These are phyloP conservation scores for Drosophila conformis DNA, from an alignment of 2,888 invertebrate species.

Conservation along the genomic window DNA sequence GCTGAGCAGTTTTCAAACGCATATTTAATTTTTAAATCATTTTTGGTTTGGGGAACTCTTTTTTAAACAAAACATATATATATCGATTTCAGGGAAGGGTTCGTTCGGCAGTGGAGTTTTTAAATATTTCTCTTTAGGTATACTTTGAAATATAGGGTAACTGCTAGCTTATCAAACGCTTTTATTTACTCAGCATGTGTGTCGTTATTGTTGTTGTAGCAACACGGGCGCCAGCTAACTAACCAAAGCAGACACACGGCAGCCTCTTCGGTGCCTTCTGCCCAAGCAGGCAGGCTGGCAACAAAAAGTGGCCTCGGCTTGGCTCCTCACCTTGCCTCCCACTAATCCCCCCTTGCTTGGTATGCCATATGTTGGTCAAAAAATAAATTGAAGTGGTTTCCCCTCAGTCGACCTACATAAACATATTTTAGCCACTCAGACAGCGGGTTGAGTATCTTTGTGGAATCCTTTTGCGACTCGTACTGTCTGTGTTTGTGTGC, in stretches of 20 bases:
- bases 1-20: too few species aligned
- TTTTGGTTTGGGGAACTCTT: too few species aligned
- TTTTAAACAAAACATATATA: too few species aligned
- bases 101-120: too few species aligned
- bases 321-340: background rate
- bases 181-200: conserved; percentile 33
- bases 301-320: conserved; percentile 2
- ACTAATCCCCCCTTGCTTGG: background rate
- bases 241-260: conserved; percentile 53
- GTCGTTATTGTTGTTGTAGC: conserved; percentile 17
- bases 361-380: conserved; percentile 77
- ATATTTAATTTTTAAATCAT: too few species aligned
- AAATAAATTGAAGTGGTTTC: conserved; percentile 78
- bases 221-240: conserved; percentile 46
- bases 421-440: conserved; percentile 64
- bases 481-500: conserved; percentile 12
- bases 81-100: too few species aligned
- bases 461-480: conserved; percentile 19
- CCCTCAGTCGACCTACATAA: conserved; percentile 62
- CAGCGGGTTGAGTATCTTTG: conserved; percentile 49
- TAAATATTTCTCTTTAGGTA: background rate
- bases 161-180: conserved; percentile 1
- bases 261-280: conserved; percentile 23
- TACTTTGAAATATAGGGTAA: background rate
- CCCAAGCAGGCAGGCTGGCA: conserved; percentile 11